Conservation (phyloP, 2,797 vertebrate genomes). For the Microcaecilia unicolor region DNA sequence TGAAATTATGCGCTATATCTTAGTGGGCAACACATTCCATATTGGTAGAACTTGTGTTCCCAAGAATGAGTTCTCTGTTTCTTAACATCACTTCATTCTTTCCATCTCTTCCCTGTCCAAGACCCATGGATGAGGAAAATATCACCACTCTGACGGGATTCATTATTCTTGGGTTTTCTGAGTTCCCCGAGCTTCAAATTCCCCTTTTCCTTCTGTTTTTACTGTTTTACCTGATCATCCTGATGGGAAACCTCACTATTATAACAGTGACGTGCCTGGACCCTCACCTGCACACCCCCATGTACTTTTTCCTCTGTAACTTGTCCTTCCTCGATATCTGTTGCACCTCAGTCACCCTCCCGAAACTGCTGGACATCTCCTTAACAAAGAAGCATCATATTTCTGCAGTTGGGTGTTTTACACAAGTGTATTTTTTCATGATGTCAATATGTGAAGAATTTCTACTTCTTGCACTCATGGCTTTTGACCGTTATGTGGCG, state of each 20-base stretch:
- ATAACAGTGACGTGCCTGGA: neutral
- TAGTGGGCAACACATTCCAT: too few relatives aligned
- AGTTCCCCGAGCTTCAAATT: neutral
- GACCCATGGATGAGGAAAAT: too few relatives aligned
- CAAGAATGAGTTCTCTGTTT: too few relatives aligned
- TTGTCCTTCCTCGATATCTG: neutral
- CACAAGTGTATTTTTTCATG: neutral
- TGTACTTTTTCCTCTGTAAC: constrained; percentile 1
- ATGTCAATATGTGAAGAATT: constrained; percentile 3
- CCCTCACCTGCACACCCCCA: neutral
- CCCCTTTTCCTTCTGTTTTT: neutral
- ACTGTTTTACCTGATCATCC: neutral
- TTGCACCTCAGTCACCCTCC: neutral
- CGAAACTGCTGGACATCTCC: neutral
- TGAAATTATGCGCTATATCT: too few relatives aligned
- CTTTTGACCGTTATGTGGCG: constrained; percentile 9
- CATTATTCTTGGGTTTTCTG: neutral
- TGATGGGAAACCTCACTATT: neutral
- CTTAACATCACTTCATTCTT: too few relatives aligned
- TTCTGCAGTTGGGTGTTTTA: neutral
- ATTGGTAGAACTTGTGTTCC: too few relatives aligned
- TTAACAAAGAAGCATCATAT: neutral
- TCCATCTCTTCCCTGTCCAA: too few relatives aligned
- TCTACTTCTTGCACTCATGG: constrained; percentile 6
- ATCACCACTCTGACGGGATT: neutral